These are phyloP conservation scores for Thyatira batis DNA, from an alignment of 2,888 invertebrate species.

Conservation along the genomic window DNA sequence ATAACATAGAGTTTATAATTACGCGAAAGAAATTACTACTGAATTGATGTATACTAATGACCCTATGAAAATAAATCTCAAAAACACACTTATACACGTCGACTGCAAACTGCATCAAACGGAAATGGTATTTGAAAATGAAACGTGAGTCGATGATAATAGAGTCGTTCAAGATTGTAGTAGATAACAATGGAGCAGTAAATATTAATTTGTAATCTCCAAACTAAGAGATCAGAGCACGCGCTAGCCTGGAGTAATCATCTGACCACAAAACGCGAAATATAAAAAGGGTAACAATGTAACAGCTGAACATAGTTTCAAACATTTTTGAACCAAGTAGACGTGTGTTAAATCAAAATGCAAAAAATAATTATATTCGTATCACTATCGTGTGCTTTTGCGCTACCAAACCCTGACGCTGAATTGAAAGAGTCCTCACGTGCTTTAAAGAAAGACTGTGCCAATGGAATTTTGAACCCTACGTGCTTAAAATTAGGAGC, in stretches of 20 bases:
- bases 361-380: conserved; percentile 34
- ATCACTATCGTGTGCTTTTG: conserved; percentile 35
- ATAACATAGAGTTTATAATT: conserved; percentile 21
- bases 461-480: conserved; percentile 49
- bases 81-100: conserved; percentile 28
- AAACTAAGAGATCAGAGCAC: conserved; percentile 42
- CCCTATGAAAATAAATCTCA: conserved; percentile 44
- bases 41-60: conserved; percentile 40
- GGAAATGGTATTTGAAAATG: conserved; percentile 21
- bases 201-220: conserved; percentile 15
- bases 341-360: conserved; percentile 51
- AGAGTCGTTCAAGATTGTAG: conserved; percentile 10
- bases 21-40: conserved; percentile 13
- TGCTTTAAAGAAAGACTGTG: conserved; percentile 51
- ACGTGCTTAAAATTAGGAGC: conserved; percentile 58
- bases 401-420: conserved; percentile 46
- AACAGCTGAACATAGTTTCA: conserved; percentile 45
- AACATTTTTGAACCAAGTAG: conserved; percentile 30
- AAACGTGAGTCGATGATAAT: conserved; percentile 15
- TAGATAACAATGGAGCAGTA: conserved; percentile 16
- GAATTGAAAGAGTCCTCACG: conserved; percentile 34
- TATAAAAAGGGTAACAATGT: conserved; percentile 61
- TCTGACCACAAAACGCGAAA: conserved; percentile 59
- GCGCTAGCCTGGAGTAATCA: conserved; percentile 53
- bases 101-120: conserved; percentile 10